Conservation (phyloP, 30 jellyfish, hydroid and myxozoan genomes). For the Aurelia sp. region DNA sequence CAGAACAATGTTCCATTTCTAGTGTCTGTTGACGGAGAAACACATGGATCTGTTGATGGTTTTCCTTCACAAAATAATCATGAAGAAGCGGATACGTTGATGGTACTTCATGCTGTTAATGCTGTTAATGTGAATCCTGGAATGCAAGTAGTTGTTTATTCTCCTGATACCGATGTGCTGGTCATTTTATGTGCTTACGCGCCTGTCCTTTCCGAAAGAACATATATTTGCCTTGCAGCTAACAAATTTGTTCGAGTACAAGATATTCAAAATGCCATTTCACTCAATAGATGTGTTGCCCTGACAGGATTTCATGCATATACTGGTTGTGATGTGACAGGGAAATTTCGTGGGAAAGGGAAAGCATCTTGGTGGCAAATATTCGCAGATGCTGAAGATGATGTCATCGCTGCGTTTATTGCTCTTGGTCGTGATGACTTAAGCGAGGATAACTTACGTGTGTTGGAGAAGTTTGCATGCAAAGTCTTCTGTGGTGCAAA, state of each 20-base stretch:
- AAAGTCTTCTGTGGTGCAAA: not conserved
- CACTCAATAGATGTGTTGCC: conserved; percentile 16
- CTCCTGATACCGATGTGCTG: conserved; percentile 6
- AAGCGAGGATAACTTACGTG: conserved; percentile 9
- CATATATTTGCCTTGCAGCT: not conserved
- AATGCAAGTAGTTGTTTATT: not conserved
- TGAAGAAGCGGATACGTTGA: conserved; percentile 1
- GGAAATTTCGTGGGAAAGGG: conserved; percentile 16
- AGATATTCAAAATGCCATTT: conserved; percentile 18
- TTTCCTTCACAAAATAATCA: not conserved
- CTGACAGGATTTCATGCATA: conserved; percentile 15
- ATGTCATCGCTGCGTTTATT: conserved; percentile 7
- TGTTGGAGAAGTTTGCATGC: conserved; percentile 16
- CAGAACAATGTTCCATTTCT: not conserved
- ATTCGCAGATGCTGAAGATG: conserved; percentile 10
- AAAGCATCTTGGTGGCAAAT: conserved; percentile 20
- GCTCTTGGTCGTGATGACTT: conserved; percentile 11
- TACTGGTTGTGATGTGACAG: conserved; percentile 19
- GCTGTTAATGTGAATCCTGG: conserved; percentile 12
- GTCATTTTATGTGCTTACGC: not conserved
- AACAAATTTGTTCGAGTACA: not conserved
- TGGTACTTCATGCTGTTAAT: not conserved
- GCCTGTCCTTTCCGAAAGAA: conserved; percentile 1
- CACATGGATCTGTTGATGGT: conserved; percentile 3
- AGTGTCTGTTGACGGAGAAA: conserved; percentile 4